Evolutionary conservation across 2,888 invertebrate genomes (phyloP), one percentile per base, ranked within the genome.

Genomic region (Parnassius glacialis): DNA sequence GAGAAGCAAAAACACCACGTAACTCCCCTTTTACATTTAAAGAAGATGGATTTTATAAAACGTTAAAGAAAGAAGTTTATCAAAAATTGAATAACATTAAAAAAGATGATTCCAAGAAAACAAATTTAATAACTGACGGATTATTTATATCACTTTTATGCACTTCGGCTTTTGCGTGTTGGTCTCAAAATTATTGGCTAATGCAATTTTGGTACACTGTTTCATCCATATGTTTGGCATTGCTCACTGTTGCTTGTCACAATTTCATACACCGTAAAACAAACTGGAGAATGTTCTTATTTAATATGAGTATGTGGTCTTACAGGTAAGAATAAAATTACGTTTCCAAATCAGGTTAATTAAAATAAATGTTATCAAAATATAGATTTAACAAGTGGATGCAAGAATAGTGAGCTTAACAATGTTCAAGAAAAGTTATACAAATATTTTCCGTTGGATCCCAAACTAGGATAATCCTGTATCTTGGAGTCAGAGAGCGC

Each of bases 201-300:
- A 73, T 70, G 1, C 78, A 70, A 48, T 57, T 73, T 10, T 77
- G 90, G 48, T 93, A 87, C 53, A 58, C 85, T 12, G 48, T 94
- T 41, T 92, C 94, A 20, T 95, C 94, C 1, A 60, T 93, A 2
- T 83, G 93, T 2, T 77, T 96, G 2, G 87, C 92, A 0, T 92
- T 94, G 90, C 86, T 93, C 0, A 85, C 92, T 0, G 92, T 95
- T 11, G 90, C 92, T 2, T 93, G 94, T 0, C 97, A 97, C 77
- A 97, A 96, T 78, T 97, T 94, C 75, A 94, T 96, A 70, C 97
- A 97, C 76, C 93, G 93, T 72, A 93, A 91, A 64, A 94, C 96
- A 64, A 96, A 94, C 78, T 95, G 95, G 92, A 93, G 96, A 62
- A 96, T 96, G 95, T 95, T 94, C 74, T 93, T 95, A 64, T 95